These are phyloP conservation scores for Diarsia brunnea DNA, from an alignment of 2,888 invertebrate species.

Conservation along the genomic window DNA sequence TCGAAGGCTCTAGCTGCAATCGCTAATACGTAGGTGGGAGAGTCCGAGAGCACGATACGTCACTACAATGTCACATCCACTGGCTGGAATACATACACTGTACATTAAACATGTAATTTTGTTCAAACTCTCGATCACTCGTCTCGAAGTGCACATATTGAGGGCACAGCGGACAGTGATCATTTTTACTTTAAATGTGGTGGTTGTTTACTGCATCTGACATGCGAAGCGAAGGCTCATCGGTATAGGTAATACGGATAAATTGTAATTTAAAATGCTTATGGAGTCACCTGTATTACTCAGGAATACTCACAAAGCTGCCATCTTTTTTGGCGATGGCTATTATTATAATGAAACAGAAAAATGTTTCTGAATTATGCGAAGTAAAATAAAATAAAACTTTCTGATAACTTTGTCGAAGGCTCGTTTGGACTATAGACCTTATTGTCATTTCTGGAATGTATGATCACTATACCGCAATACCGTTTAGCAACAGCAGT, in stretches of 20 bases:
- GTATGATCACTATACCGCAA: conserved; percentile 11
- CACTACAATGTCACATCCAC: conserved; percentile 34
- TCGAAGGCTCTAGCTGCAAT: background rate
- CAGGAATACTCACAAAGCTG: conserved; percentile 54
- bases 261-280: conserved; percentile 63
- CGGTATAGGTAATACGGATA: conserved; percentile 60
- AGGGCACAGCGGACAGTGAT: conserved; percentile 58
- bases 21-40: conserved; percentile 10
- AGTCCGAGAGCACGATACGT: conserved; percentile 24
- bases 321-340: conserved; percentile 55
- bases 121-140: conserved; percentile 41
- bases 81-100: conserved; percentile 54
- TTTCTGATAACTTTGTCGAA: conserved; percentile 58
- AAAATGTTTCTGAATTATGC: conserved; percentile 53
- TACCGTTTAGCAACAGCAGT: conserved; percentile 9
- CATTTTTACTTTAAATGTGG: conserved; percentile 56
- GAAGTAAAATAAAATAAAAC: conserved; percentile 49
- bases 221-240: conserved; percentile 60
- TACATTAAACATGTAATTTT: conserved; percentile 51
- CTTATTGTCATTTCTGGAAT: conserved; percentile 42
- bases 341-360: conserved; percentile 44
- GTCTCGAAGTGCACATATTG: conserved; percentile 55
- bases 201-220: conserved; percentile 61
- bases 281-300: conserved; percentile 54
- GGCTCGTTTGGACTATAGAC: conserved; percentile 59